phyloP scores from a whole-genome alignment of 2,888 invertebrate genomes.

The Ametastegia equiseti region DNA sequence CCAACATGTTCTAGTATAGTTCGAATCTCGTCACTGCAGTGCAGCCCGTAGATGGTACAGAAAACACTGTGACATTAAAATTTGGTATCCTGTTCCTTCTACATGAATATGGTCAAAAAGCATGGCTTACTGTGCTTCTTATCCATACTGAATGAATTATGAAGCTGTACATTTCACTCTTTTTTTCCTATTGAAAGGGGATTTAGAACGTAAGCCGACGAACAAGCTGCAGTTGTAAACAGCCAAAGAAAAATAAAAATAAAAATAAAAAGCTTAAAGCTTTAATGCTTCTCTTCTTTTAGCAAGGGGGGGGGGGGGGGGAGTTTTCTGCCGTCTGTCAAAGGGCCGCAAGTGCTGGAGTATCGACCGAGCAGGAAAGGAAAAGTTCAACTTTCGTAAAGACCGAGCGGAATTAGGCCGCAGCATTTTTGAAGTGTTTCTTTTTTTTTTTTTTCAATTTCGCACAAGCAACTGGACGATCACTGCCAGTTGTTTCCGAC shows the following conservation, averaged over 20 bases:
- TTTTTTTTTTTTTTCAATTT: background rate
- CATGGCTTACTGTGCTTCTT: background rate
- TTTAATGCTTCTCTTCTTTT: background rate
- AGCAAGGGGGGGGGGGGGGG: background rate
- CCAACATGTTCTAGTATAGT: no score
- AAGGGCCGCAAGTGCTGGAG: background rate
- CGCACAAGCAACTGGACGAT: background rate
- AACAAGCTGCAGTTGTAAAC: background rate
- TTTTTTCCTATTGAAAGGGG: background rate
- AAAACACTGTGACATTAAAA: no score
- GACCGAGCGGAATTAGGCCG: background rate
- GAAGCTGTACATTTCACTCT: background rate
- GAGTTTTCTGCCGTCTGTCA: conserved; percentile 8
- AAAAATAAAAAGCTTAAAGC: conserved; percentile 15
- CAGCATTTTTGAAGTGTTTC: background rate
- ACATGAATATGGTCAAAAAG: background rate
- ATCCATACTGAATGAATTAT: background rate
- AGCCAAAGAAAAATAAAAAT: background rate
- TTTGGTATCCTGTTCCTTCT: no score
- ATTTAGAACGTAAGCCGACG: background rate
- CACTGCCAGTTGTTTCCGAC: background rate
- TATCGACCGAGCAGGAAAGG: conserved; percentile 17
- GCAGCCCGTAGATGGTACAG: no score
- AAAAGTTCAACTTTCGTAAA: conserved; percentile 13
- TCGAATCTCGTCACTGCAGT: no score